Conservation (phyloP, 2,888 invertebrate genomes). For the Meta bourneti region DNA sequence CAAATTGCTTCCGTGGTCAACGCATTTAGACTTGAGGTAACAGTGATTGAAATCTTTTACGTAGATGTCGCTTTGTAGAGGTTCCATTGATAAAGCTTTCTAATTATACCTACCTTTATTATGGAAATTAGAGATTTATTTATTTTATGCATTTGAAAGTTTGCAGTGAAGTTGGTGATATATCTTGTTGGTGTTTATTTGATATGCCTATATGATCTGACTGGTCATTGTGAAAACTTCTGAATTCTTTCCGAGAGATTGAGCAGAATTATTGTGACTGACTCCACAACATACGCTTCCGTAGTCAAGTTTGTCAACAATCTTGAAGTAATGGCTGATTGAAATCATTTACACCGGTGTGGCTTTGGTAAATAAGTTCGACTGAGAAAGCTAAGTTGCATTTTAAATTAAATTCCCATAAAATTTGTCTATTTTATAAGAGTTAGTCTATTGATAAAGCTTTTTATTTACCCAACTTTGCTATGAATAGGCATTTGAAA, state of each 20-base stretch:
- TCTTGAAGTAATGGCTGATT: background rate
- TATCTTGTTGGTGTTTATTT: conserved; percentile 9
- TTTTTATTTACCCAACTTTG: no score
- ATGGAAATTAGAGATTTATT: no score
- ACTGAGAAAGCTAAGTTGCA: background rate
- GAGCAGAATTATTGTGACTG: background rate
- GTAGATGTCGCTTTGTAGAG: no score
- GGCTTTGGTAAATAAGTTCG: background rate
- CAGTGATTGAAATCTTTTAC: no score
- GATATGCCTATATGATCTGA: background rate
- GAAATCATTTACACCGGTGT: background rate
- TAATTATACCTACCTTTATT: no score
- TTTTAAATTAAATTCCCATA: background rate
- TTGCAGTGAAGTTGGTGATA: conserved; percentile 1
- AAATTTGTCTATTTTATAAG: no score
- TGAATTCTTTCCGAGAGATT: conserved; percentile 16
- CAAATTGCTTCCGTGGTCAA: no score
- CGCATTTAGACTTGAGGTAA: no score
- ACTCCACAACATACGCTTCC: background rate
- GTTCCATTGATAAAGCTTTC: no score
- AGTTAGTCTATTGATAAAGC: no score
- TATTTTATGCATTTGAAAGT: no score
- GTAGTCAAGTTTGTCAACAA: background rate
- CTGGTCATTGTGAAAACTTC: background rate
- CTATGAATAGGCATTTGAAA: no score